Evolutionary conservation across 2,888 invertebrate species (phyloP).

Genomic region (Stenichneumon culpator): DNA sequence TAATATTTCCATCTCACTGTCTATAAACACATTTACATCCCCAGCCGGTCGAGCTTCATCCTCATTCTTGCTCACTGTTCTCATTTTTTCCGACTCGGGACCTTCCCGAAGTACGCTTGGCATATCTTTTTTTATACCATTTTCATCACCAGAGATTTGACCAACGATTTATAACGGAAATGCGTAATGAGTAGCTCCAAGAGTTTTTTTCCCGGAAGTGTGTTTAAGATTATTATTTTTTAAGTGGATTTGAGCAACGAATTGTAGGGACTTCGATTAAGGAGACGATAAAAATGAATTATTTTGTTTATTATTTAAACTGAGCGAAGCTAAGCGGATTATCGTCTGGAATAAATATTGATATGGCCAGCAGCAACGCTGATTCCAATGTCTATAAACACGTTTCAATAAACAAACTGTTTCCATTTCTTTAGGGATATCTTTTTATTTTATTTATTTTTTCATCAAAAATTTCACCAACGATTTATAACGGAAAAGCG

Average conservation of each 20-base stretch:
- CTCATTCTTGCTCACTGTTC: background rate
- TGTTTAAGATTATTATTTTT: too few species aligned
- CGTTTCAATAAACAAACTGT: background rate
- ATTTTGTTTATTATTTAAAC: too few species aligned
- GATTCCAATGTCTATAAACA: slow-evolving; percentile 38
- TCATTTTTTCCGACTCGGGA: background rate
- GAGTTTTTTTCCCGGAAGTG: too few species aligned
- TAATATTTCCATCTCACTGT: background rate
- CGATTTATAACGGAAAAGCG: background rate
- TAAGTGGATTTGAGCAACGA: too few species aligned
- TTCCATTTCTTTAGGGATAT: background rate
- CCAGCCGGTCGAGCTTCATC: slow-evolving; percentile 27
- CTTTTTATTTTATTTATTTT: background rate
- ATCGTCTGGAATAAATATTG: slow-evolving; percentile 50
- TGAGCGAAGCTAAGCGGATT: slow-evolving; percentile 58
- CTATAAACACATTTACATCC: slow-evolving; percentile 48
- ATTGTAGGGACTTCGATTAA: too few species aligned
- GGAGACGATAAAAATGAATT: too few species aligned
- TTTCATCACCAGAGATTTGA: background rate
- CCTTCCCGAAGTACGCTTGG: background rate
- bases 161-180: background rate
- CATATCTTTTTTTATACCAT: background rate
- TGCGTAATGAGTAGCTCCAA: background rate
- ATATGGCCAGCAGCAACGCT: slow-evolving; percentile 28
- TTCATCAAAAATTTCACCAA: background rate